These are phyloP conservation scores for Hystrix brachyura DNA, from an alignment of 2,113 vertebrate species.

Conservation along the genomic window DNA sequence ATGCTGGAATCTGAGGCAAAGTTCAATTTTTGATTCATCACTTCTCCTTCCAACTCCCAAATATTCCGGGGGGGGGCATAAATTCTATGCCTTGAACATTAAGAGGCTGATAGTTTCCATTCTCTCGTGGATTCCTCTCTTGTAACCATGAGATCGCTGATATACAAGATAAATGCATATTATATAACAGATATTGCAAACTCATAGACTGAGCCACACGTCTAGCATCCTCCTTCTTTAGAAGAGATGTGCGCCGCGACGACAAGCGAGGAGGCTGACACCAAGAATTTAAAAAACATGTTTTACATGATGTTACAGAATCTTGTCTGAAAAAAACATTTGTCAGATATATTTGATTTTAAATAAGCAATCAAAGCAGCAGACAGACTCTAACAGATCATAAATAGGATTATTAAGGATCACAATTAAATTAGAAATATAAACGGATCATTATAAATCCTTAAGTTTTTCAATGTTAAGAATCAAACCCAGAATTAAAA, in stretches of 20 bases:
- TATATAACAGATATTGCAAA: conserved; percentile 83
- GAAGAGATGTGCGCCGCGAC: conserved; percentile 75
- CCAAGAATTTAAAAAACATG: conserved; percentile 84
- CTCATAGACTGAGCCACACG: conserved; percentile 81
- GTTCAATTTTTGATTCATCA: neutral
- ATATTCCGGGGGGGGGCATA: conserved; percentile 49
- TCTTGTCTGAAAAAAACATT: conserved; percentile 79
- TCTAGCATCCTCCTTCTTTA: conserved; percentile 73
- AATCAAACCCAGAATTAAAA: conserved; percentile 92
- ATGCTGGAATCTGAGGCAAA: conserved; percentile 35
- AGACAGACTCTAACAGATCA: conserved; percentile 86
- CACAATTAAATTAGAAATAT: conserved; percentile 88
- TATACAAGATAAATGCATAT: conserved; percentile 85
- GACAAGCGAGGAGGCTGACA: conserved; percentile 81
- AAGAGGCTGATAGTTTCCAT: neutral
- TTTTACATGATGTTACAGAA: conserved; percentile 86
- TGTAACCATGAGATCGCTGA: conserved; percentile 68
- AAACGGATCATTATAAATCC: conserved; percentile 88
- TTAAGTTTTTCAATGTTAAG: conserved; percentile 87
- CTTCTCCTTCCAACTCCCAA: conserved; percentile 10
- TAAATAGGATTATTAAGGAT: conserved; percentile 89
- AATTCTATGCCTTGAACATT: conserved; percentile 4
- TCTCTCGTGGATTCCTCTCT: conserved; percentile 52
- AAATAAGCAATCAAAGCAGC: conserved; percentile 88
- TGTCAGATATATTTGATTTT: conserved; percentile 87